Evolutionary conservation across 2,113 vertebrate species (phyloP), one percentile per base, ranked within the genome.

Genomic region (Istiophorus platypterus): DNA sequence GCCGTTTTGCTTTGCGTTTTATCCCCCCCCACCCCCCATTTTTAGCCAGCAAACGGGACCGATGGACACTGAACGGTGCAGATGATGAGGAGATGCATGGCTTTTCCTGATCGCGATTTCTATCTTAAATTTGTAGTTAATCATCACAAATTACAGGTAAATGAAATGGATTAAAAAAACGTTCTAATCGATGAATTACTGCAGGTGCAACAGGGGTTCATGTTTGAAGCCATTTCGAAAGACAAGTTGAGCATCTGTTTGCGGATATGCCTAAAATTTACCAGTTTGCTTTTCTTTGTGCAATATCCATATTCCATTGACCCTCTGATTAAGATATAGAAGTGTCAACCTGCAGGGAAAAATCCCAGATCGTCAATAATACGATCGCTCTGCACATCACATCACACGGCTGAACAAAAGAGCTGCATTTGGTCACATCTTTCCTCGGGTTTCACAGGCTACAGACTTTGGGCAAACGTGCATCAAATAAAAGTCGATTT

Each of bases 391-490:
- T 65, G 42, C 78, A 59, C 70, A 47, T 52, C 24, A 49, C 42
- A 42, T 34, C 45, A 26, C 69, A 74, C 29, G n/a, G 29, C 2
- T 41, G 12, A 69, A 81, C 56, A 77, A 69, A 58, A 76, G 54
- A 69, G 66, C 27, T 24, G 66, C 61, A 2, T 47, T 15, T 13
- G 37, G 26, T 57, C 75, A 20, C 59, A 58, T 54, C 37, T 64
- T 22, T 29, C 0, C 59, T 39, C 20, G 18, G 2, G 37, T 42
- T 56, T 74, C 42, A 52, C 42, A 51, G 0, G 39, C 57, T 2
- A 49, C 22, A 49, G 47, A 20, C 49, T 22, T 22, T 7, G 9
- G 41, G 54, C 67, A 24, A 14, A 20, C 39, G 51, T 22, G 51
- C 29, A 42, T 49, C 3, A 24, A 45, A n/a, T 31, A 6, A 6